phyloP scores from a whole-genome alignment of 2,113 vertebrate genomes.

The Malurus alboscapulatus region DNA sequence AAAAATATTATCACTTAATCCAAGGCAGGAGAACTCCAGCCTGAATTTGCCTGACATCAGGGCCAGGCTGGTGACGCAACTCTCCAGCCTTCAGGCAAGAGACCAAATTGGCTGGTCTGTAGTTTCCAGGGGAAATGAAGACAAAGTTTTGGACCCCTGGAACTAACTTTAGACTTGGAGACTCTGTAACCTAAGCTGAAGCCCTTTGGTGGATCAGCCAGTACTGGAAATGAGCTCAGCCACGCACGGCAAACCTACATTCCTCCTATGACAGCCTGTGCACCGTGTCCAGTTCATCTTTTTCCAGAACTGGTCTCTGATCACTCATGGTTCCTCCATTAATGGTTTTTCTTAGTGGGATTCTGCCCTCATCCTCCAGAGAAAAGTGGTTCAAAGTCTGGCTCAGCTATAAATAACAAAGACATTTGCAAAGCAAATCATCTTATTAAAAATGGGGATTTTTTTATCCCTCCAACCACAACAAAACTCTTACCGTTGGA shows the following conservation, averaged over 20 bases:
- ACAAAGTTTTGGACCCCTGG: neutral
- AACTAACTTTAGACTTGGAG: constrained; percentile 36
- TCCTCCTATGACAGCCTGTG: constrained; percentile 27
- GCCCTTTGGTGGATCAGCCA: constrained; percentile 10
- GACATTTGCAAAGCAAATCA: constrained; percentile 66
- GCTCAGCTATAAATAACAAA: constrained; percentile 47
- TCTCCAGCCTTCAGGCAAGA: constrained; percentile 2
- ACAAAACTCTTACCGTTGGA: constrained; percentile 46
- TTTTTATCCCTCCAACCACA: constrained; percentile 61
- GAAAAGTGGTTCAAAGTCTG: constrained; percentile 52
- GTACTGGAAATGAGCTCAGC: constrained; percentile 44
- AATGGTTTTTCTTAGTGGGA: constrained; percentile 57
- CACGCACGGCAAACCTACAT: neutral
- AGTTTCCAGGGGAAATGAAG: neutral
- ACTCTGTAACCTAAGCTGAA: constrained; percentile 26
- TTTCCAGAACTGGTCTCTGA: constrained; percentile 52
- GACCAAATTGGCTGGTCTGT: neutral
- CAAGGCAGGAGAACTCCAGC: neutral
- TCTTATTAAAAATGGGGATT: constrained; percentile 52
- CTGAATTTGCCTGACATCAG: neutral
- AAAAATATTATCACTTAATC: neutral
- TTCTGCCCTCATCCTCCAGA: constrained; percentile 57
- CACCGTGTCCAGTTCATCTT: constrained; percentile 27
- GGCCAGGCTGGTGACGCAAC: neutral
- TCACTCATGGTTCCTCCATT: constrained; percentile 53